Base-by-base conservation (phyloP, 2,888 invertebrate species). In the Cordylochernes scorpioides region DNA sequence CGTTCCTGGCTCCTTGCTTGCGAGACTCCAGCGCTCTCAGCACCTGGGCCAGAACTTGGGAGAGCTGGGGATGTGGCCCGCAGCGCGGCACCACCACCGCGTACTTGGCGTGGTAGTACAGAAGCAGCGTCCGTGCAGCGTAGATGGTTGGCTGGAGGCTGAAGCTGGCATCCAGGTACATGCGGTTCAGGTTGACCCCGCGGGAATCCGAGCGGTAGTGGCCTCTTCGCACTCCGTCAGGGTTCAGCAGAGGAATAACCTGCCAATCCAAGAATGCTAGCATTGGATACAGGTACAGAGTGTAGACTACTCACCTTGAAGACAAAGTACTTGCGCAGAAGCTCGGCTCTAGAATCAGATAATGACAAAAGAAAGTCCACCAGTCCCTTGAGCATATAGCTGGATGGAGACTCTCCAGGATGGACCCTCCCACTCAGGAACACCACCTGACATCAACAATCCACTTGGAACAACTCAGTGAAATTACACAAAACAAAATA, bases 341-440 rank as follows among this genome's bases (percentile, higher is more conserved):
- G 59, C 29, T 64, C 58, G 13, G 77, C 77, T 31, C 73, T 62
- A 2, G 68, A 64, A 50, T 82, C 80, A 34, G 68, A 67, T 17
- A 67, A 62, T 34, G 61, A 65, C 12, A 82, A 52, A 24, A 84
- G 56, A 25, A 77, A 65, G 48, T 75, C 71, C 5, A 84, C 55
- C 45, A 82, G 68, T 1, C 84, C 84, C 51, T 80, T 78, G 52
- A 82, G 68, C 9, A 82, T 80, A 54, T 73, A 77, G 52, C 73
- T 77, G 2, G 77, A 73, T 2, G 80, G 82, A 0, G 80, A 80
- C 55, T 84, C 84, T 2, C 82, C 82, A 9, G 82, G 82, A 54
- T 84, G 84, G 28, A 84, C 82, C 35, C 84, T 61, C 4, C 80
- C 78, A 34, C 75, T 78, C 44, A 84, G 57, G 50, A 82, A 71